A percentile compares a stretch with the other conserved stretches of the same genome.
Evolutionary conservation across 2,888 invertebrate genomes (phyloP).

Genomic region (Drosophila demipolita): DNA sequence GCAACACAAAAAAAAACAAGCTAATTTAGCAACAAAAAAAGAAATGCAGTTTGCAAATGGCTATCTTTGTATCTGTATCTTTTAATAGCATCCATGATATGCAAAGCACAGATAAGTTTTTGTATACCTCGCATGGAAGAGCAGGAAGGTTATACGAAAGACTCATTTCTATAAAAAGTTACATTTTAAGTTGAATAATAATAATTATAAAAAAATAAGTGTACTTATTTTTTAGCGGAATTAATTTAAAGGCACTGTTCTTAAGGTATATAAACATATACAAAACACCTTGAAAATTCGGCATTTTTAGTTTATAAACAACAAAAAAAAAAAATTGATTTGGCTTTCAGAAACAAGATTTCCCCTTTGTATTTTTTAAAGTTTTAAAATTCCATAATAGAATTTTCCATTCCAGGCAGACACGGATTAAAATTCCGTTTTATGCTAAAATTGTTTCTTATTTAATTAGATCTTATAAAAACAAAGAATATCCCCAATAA

Average conservation of each 20-base stretch:
- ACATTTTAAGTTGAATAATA: background rate
- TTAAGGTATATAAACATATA: background rate
- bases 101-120: background rate
- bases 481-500: too few species aligned
- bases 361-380: too few species aligned
- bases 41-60: background rate
- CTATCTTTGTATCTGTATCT: background rate
- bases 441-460: too few species aligned
- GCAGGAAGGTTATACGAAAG: background rate
- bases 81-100: background rate
- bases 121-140: background rate
- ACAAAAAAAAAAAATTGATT: background rate
- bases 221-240: background rate
- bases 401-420: background rate
- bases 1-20: background rate
- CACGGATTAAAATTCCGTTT: too few species aligned
- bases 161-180: background rate
- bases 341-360: background rate
- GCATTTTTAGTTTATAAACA: background rate
- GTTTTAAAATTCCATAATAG: too few species aligned
- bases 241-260: background rate
- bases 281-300: background rate
- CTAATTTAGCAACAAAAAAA: conserved; percentile 1
- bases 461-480: too few species aligned
- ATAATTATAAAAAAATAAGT: background rate